These are phyloP conservation scores for Melanocharis versteri DNA, from an alignment of 2,113 vertebrate genomes.

Conservation along the genomic window DNA sequence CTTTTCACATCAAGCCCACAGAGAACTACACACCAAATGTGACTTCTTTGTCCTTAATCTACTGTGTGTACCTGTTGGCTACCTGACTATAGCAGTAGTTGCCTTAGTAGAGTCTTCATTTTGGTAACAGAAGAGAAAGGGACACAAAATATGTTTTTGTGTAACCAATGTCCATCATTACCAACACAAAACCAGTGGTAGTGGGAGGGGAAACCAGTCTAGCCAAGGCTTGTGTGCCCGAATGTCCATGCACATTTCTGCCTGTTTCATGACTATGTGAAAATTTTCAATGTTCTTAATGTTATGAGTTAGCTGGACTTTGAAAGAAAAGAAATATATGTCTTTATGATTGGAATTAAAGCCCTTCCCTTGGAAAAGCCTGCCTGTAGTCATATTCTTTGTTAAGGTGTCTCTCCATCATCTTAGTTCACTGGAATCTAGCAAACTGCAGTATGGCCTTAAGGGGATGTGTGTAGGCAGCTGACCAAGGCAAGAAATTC, in stretches of 20 bases:
- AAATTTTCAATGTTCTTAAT: neutral
- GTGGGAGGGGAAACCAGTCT: neutral
- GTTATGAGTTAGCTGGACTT: slow-evolving; percentile 5
- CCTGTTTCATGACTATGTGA: neutral
- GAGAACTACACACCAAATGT: neutral
- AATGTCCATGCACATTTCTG: neutral
- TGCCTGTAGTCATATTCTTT: neutral
- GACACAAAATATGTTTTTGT: neutral
- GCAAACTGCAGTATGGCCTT: neutral
- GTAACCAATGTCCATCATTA: neutral
- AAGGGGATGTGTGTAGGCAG: neutral
- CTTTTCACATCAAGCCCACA: neutral
- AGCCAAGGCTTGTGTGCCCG: neutral
- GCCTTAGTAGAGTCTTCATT: neutral
- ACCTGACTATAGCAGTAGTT: neutral
- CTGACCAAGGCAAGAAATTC: neutral
- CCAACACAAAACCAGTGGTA: neutral
- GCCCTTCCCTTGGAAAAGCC: neutral
- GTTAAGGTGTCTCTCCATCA: neutral
- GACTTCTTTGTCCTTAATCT: neutral
- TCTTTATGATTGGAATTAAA: slow-evolving; percentile 52
- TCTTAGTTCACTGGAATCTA: neutral
- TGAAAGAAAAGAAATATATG: neutral
- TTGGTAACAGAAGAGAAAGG: neutral
- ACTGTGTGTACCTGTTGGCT: neutral